Conservation (phyloP, 2,888 invertebrate species). For the Coleophora flavipennella region DNA sequence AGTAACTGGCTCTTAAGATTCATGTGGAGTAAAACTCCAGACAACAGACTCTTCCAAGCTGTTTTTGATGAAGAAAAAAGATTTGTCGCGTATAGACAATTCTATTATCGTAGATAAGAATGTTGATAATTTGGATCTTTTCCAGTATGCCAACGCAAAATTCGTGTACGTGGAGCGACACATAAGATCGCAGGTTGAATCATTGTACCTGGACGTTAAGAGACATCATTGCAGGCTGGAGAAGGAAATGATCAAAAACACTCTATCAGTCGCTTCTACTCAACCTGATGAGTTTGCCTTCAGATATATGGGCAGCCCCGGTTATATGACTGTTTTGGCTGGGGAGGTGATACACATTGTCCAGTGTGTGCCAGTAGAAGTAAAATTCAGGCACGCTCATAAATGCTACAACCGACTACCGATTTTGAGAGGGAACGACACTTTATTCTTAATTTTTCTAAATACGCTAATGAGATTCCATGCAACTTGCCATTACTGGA, state of each 20-base stretch:
- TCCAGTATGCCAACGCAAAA: too few species aligned
- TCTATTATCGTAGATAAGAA: too few species aligned
- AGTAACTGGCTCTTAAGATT: too few species aligned
- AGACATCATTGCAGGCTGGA: too few species aligned
- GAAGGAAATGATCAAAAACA: too few species aligned
- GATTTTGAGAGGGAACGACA: not conserved
- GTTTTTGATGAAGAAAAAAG: too few species aligned
- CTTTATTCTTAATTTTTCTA: not conserved
- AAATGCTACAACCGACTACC: not conserved
- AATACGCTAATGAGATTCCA: constrained; percentile 1
- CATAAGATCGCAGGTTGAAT: too few species aligned
- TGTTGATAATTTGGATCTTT: too few species aligned
- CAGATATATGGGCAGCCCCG: not conserved
- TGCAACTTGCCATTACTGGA: not conserved
- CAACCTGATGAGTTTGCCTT: constrained; percentile 1
- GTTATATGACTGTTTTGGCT: not conserved
- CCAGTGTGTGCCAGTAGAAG: not conserved
- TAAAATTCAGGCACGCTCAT: not conserved
- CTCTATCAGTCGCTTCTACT: not conserved
- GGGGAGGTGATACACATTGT: constrained; percentile 1
- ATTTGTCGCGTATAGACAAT: too few species aligned
- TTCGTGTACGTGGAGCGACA: too few species aligned
- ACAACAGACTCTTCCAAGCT: not conserved
- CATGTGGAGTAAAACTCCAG: not conserved
- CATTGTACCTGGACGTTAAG: too few species aligned